Evolutionary conservation across 92 coral and sea anemone species (phyloP).

Genomic region (Diadumene lineata): DNA sequence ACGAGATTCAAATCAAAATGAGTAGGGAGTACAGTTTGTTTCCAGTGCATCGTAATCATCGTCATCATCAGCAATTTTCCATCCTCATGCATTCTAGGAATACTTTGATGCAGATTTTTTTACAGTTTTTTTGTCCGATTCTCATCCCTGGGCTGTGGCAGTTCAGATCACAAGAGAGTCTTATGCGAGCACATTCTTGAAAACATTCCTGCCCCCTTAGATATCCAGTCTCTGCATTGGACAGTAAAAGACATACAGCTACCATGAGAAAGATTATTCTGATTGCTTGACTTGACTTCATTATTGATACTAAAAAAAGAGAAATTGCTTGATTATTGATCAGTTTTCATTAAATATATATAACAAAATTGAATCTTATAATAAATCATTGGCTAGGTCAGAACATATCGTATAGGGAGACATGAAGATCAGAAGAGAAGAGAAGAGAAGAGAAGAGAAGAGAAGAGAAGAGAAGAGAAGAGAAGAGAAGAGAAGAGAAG

Average conservation of each 20-base stretch:
- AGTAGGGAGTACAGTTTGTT: too few relatives aligned
- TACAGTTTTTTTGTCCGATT: neutral
- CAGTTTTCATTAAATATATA: too few relatives aligned
- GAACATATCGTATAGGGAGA: too few relatives aligned
- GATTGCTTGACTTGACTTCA: neutral
- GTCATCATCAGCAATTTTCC: neutral
- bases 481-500: neutral
- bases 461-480: neutral
- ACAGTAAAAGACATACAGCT: neutral
- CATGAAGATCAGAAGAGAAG: neutral
- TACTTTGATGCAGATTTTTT: neutral
- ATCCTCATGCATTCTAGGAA: neutral
- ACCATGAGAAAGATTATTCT: neutral
- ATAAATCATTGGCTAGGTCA: too few relatives aligned
- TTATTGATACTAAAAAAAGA: neutral
- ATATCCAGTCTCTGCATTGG: neutral
- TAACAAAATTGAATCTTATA: too few relatives aligned
- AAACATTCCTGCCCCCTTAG: slow-evolving; percentile 1
- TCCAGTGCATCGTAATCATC: neutral
- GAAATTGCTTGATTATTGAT: neutral
- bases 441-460: neutral
- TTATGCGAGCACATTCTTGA: slow-evolving; percentile 1
- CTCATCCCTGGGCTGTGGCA: neutral
- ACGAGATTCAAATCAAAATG: too few relatives aligned
- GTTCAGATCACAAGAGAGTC: neutral